Conservation (phyloP, 1,140 invertebrate species). For the Aphelinus atriplicis region DNA sequence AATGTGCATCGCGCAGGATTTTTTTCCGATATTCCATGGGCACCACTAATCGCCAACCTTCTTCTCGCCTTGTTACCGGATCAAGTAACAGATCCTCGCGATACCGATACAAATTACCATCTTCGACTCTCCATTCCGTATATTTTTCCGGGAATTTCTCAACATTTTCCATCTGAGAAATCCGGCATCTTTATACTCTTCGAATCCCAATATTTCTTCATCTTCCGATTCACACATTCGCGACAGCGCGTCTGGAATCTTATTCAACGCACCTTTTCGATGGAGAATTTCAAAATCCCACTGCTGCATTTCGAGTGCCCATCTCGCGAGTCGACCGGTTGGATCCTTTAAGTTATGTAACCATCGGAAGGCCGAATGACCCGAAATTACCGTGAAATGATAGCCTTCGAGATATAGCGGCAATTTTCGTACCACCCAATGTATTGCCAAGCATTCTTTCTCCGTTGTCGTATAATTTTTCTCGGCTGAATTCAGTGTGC, state of each 20-base stretch:
- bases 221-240: not conserved
- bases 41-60: conserved; percentile 2
- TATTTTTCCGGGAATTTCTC: conserved; percentile 14
- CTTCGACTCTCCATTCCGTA: conserved; percentile 26
- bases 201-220: not conserved
- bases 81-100: conserved; percentile 8
- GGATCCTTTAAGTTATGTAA: conserved; percentile 46
- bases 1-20: conserved; percentile 32
- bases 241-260: conserved; percentile 20
- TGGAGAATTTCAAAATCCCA: conserved; percentile 42
- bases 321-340: conserved; percentile 57
- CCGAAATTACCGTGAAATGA: conserved; percentile 57
- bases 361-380: conserved; percentile 66
- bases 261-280: conserved; percentile 27
- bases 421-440: conserved; percentile 19
- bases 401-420: conserved; percentile 55
- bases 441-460: conserved; percentile 63
- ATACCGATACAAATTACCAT: not conserved
- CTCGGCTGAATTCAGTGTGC: conserved; percentile 5
- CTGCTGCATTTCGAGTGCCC: conserved; percentile 55
- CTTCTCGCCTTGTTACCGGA: not conserved
- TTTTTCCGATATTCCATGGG: not conserved
- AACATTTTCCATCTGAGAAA: not conserved
- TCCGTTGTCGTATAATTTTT: conserved; percentile 53
- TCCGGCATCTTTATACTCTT: not conserved